phyloP scores from a whole-genome alignment of 23 tunicate genomes.

The Phallusia fumigata region DNA sequence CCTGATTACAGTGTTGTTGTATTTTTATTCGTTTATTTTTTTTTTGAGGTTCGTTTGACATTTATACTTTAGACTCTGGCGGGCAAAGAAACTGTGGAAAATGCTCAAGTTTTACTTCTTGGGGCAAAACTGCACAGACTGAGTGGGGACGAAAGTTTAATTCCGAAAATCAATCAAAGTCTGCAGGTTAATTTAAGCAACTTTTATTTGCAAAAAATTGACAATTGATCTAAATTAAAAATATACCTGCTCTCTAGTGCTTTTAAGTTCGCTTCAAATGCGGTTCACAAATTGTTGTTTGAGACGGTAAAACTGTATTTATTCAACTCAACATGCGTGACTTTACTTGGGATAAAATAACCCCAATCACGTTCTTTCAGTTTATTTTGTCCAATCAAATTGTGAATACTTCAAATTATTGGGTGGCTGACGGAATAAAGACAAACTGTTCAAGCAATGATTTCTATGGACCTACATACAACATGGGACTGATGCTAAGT shows the following conservation, averaged over 20 bases:
- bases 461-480: conserved; percentile 80
- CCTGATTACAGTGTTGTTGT: too few species aligned
- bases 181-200: too few species aligned
- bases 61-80: conserved; percentile 32
- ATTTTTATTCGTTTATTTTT: too few species aligned
- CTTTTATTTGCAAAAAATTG: too few species aligned
- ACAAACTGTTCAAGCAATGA: conserved; percentile 51
- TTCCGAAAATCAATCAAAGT: conserved; percentile 28
- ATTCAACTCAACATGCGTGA: too few species aligned
- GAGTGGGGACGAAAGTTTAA: conserved; percentile 22
- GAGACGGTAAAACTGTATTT: too few species aligned
- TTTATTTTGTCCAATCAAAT: conserved; percentile 49
- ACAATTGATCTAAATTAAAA: too few species aligned
- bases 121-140: conserved; percentile 59
- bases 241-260: too few species aligned
- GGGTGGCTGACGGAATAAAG: conserved; percentile 71
- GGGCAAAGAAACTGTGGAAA: conserved; percentile 73
- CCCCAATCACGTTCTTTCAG: conserved; percentile 35
- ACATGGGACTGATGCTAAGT: conserved; percentile 90
- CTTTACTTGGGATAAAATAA: too few species aligned
- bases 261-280: too few species aligned
- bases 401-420: conserved; percentile 40
- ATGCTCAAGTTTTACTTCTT: conserved; percentile 78
- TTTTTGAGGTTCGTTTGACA: too few species aligned
- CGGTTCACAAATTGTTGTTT: too few species aligned